phyloP scores from a whole-genome alignment of 2,113 vertebrate species.

The Takifugu flavidus region DNA sequence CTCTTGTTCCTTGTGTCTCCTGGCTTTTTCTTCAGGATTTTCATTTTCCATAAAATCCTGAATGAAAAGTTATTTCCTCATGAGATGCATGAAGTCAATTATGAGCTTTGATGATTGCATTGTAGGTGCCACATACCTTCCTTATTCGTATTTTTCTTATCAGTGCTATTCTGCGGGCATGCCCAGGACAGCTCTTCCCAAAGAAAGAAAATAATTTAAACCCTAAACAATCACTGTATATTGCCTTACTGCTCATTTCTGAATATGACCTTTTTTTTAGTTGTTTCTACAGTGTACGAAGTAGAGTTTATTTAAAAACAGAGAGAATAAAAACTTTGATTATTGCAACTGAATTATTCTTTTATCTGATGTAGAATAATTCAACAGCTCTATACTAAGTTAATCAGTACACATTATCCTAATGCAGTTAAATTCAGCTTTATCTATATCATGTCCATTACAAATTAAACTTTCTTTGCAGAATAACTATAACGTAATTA shows the following conservation, averaged over 20 bases:
- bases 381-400: too few relatives aligned
- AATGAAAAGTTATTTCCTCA: not conserved
- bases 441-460: too few relatives aligned
- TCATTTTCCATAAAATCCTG: conserved; percentile 69
- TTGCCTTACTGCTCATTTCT: too few relatives aligned
- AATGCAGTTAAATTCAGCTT: too few relatives aligned
- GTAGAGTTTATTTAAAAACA: too few relatives aligned
- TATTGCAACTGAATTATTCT: too few relatives aligned
- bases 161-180: conserved; percentile 63
- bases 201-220: not conserved
- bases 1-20: conserved; percentile 72
- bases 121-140: conserved; percentile 52
- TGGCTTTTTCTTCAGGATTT: conserved; percentile 71
- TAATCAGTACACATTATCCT: too few relatives aligned
- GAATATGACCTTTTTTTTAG: not conserved
- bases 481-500: too few relatives aligned
- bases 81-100: not conserved
- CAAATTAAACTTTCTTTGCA: too few relatives aligned
- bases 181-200: conserved; percentile 56
- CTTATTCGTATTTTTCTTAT: conserved; percentile 63
- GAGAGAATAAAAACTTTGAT: too few relatives aligned
- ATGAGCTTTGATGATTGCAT: not conserved
- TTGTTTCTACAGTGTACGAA: not conserved
- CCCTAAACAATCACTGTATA: too few relatives aligned
- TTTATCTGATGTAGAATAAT: too few relatives aligned